phyloP scores from a whole-genome alignment of 2,797 vertebrate species.

The Cheirogaleus major region DNA sequence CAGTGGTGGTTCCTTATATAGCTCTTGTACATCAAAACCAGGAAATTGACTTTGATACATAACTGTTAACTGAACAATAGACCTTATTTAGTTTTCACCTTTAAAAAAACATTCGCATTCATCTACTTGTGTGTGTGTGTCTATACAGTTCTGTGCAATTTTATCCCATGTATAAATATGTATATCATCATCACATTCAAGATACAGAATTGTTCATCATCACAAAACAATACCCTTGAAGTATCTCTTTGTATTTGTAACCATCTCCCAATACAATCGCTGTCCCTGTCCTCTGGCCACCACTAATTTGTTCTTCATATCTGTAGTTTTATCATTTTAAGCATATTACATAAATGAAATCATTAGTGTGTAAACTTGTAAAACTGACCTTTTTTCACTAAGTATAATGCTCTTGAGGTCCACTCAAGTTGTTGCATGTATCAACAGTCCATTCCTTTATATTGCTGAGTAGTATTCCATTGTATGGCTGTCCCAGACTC shows the following conservation, averaged over 20 bases:
- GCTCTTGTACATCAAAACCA: neutral
- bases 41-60: neutral
- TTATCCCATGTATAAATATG: neutral
- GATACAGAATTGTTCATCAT: neutral
- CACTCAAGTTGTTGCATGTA: neutral
- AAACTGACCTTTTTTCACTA: neutral
- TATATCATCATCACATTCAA: neutral
- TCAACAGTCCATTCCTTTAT: neutral
- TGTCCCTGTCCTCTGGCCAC: neutral
- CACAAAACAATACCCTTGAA: neutral
- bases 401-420: neutral
- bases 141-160: neutral
- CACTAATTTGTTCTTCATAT: neutral
- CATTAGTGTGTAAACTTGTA: neutral
- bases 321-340: neutral
- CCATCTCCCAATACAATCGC: rapidly evolving
- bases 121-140: neutral
- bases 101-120: neutral
- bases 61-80: neutral
- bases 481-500: neutral
- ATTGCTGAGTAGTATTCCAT: neutral
- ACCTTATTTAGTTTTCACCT: neutral
- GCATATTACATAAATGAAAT: neutral
- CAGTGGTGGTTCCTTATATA: neutral
- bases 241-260: neutral